Evolutionary conservation across 2,888 invertebrate genomes (phyloP).

Genomic region (Anagyrus pseudococci): DNA sequence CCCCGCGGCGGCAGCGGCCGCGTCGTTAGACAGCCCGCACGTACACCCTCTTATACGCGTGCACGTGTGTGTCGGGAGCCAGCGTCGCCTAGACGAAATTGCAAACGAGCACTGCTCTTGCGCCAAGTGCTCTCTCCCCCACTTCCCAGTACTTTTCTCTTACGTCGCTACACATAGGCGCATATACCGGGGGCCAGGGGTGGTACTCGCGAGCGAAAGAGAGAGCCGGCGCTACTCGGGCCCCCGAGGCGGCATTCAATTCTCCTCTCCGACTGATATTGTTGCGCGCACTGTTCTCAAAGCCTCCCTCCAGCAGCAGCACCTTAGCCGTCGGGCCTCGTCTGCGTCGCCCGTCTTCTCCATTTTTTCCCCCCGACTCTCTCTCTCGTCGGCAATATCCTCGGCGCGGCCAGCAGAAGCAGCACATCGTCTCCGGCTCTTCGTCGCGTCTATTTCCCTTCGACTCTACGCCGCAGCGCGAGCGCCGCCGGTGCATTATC

Average conservation of each 20-base stretch:
- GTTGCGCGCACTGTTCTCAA: constrained; percentile 3
- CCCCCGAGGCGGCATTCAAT: constrained; percentile 22
- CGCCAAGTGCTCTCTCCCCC: constrained; percentile 16
- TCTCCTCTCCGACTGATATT: constrained; percentile 20
- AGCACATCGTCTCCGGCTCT: not conserved
- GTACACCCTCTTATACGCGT: not conserved
- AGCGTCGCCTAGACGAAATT: constrained; percentile 9
- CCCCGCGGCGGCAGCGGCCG: constrained; percentile 6
- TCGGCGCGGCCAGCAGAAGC: no score
- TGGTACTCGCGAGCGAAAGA: no score
- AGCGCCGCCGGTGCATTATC: no score
- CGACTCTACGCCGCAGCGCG: no score
- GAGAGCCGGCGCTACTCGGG: no score
- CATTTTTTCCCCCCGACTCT: no score
- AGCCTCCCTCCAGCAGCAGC: no score
- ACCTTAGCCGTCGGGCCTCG: not conserved
- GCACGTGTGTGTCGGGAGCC: not conserved
- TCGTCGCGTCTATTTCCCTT: no score
- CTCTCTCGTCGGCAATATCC: no score
- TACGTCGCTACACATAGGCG: no score
- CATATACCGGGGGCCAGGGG: no score
- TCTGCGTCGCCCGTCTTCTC: not conserved
- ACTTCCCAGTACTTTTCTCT: constrained; percentile 19
- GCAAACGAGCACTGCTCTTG: constrained; percentile 24
- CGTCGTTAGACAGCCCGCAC: not conserved